Conservation (phyloP, 2,888 invertebrate genomes). For the Dryobotodes eremita region DNA sequence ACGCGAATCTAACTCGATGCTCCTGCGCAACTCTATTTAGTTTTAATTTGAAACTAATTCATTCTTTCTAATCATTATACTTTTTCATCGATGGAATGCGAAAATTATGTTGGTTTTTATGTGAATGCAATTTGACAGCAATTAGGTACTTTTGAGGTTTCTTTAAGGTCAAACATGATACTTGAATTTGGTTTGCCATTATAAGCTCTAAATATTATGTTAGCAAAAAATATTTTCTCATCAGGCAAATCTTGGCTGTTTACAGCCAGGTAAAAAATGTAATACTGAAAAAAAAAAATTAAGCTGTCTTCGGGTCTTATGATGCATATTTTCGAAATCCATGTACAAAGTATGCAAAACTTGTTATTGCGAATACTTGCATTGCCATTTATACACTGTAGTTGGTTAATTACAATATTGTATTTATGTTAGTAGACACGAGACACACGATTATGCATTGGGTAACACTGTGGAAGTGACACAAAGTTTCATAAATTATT, state of each 20-base stretch:
- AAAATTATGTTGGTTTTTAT: slow-evolving; percentile 61
- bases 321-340: slow-evolving; percentile 29
- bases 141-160: slow-evolving; percentile 9
- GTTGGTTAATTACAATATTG: slow-evolving; percentile 50
- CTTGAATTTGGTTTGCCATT: not conserved
- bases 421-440: slow-evolving; percentile 44
- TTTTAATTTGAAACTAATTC: slow-evolving; percentile 75
- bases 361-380: slow-evolving; percentile 44
- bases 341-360: slow-evolving; percentile 13
- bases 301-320: not conserved
- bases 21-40: slow-evolving; percentile 76
- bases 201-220: not conserved
- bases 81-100: slow-evolving; percentile 64
- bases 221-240: not conserved
- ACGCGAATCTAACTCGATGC: slow-evolving; percentile 81
- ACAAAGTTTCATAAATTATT: slow-evolving; percentile 87
- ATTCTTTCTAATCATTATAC: slow-evolving; percentile 59
- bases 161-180: slow-evolving; percentile 10
- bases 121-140: slow-evolving; percentile 40
- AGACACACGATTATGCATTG: slow-evolving; percentile 50
- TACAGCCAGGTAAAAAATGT: not conserved
- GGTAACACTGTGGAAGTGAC: slow-evolving; percentile 59
- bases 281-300: not conserved
- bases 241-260: not conserved
- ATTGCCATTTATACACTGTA: slow-evolving; percentile 40